phyloP scores from a whole-genome alignment of 2,888 invertebrate genomes.

The Rosalia funebris region DNA sequence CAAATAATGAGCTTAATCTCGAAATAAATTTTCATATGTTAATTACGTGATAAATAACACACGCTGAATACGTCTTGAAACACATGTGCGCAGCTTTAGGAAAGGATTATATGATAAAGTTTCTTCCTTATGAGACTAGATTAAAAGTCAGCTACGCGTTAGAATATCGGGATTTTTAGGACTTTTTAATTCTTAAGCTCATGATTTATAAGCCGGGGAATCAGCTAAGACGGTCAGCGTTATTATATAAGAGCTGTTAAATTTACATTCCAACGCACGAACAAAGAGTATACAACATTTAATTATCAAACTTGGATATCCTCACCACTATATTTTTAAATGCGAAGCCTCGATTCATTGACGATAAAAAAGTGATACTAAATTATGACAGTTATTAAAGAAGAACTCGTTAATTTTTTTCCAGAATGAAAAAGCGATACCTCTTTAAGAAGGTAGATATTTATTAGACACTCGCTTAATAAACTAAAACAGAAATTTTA shows the following conservation, averaged over 20 bases:
- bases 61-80: conserved; percentile 12
- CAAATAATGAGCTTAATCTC: conserved; percentile 39
- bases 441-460: conserved; percentile 20
- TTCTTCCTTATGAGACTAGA: conserved; percentile 21
- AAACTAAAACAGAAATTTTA: conserved; percentile 24
- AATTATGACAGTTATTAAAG: conserved; percentile 28
- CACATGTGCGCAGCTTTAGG: conserved; percentile 20
- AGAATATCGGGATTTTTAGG: conserved; percentile 12
- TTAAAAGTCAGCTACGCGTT: conserved; percentile 12
- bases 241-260: conserved; percentile 35
- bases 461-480: conserved; percentile 22
- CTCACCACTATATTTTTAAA: conserved; percentile 15
- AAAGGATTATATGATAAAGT: conserved; percentile 10
- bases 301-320: conserved; percentile 6
- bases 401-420: conserved; percentile 25
- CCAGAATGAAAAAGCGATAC: conserved; percentile 1
- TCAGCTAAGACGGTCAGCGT: conserved; percentile 25
- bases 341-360: conserved; percentile 7
- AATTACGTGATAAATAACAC: conserved; percentile 31
- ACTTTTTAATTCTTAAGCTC: conserved; percentile 13
- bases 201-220: conserved; percentile 14
- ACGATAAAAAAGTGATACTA: conserved; percentile 23
- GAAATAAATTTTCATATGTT: conserved; percentile 41
- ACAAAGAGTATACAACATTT: conserved; percentile 21
- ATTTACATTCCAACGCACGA: conserved; percentile 30